These are phyloP conservation scores for Drosophila orosa DNA, from an alignment of 1,140 invertebrate species.

Conservation along the genomic window DNA sequence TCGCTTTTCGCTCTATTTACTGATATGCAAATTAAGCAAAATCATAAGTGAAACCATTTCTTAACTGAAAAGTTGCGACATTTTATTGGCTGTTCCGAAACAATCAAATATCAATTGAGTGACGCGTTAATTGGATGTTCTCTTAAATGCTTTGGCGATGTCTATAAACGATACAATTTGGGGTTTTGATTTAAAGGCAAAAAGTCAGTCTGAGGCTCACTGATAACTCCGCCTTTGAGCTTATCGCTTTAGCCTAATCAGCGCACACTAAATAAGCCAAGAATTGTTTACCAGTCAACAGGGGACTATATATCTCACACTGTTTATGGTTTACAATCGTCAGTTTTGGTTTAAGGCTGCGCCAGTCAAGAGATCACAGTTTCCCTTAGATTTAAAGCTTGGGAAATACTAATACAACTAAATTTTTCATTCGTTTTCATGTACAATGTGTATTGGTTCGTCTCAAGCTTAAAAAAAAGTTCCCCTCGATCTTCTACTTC, in stretches of 20 bases:
- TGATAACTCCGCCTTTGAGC: constrained; percentile 20
- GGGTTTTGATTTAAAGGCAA: constrained; percentile 9
- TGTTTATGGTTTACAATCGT: constrained; percentile 12
- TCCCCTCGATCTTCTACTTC: constrained; percentile 7
- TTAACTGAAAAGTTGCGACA: constrained; percentile 4
- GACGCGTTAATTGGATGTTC: constrained; percentile 20
- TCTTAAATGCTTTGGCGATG: constrained; percentile 4
- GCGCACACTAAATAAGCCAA: constrained; percentile 13
- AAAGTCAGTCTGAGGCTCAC: not conserved
- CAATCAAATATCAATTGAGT: constrained; percentile 29
- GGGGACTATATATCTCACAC: constrained; percentile 1
- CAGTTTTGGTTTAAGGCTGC: not conserved
- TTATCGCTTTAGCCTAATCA: constrained; percentile 36
- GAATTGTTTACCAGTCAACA: not conserved
- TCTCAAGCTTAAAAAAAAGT: not conserved
- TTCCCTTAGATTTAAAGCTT: not conserved
- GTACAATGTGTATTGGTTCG: not conserved
- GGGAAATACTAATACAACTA: not conserved
- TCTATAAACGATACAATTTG: not conserved
- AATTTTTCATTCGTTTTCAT: not conserved
- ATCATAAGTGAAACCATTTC: not conserved
- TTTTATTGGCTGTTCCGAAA: constrained; percentile 4
- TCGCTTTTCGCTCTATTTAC: not conserved
- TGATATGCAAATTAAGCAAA: constrained; percentile 8
- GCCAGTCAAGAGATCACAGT: not conserved